Evolutionary conservation across 2,113 vertebrate species (phyloP).

Genomic region (Xiphorhynchus elegans): DNA sequence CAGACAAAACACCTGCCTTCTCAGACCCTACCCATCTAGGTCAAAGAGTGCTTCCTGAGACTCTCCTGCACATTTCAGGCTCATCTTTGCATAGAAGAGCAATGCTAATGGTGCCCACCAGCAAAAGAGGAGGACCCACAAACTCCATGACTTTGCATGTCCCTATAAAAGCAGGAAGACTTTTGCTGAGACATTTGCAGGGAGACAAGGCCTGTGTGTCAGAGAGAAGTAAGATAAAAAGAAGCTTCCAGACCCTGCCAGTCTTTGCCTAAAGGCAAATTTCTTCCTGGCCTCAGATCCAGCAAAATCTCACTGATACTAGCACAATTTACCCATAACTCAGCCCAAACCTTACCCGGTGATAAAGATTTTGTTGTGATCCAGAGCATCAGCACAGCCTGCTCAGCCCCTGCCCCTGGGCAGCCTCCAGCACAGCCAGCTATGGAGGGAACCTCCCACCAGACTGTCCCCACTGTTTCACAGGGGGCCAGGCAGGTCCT

Average conservation of each 20-base stretch:
- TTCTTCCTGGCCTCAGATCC: background rate
- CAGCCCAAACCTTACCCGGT: background rate
- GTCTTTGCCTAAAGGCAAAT: background rate
- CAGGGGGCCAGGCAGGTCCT: rapidly evolving
- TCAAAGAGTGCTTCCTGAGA: background rate
- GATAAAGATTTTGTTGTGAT: background rate
- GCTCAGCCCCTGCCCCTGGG: background rate
- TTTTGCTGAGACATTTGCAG: background rate
- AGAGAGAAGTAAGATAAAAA: background rate
- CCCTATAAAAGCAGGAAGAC: background rate
- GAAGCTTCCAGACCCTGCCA: background rate
- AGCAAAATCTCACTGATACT: rapidly evolving
- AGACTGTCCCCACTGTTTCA: background rate
- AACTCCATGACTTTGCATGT: background rate
- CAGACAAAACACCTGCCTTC: background rate
- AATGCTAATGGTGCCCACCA: background rate
- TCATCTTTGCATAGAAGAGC: background rate
- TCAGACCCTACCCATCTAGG: too few relatives aligned
- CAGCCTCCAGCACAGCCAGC: rapidly evolving
- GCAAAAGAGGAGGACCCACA: background rate
- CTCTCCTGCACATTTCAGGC: background rate
- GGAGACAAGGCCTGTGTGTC: background rate
- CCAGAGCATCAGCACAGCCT: rapidly evolving
- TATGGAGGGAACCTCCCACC: background rate
- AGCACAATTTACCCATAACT: background rate